Evolutionary conservation across 2,797 vertebrate species (phyloP).

Genomic region (Cyprinella venusta): DNA sequence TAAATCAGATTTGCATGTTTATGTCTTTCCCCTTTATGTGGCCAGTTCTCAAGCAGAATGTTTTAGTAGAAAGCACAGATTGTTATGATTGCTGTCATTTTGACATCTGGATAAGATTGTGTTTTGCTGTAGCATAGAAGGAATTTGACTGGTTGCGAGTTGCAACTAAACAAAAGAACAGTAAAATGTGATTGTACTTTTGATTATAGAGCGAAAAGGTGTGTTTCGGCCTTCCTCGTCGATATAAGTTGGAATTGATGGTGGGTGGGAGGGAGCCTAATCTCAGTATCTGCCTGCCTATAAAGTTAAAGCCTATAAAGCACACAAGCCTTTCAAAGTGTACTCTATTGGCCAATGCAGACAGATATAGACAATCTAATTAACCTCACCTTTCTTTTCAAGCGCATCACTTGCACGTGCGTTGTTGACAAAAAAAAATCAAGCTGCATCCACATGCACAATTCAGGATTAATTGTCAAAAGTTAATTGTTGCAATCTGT

Average conservation of each 20-base stretch:
- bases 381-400: not conserved
- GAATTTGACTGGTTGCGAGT: not conserved
- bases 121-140: conserved; percentile 1
- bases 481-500: no score
- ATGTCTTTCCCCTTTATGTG: not conserved
- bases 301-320: not conserved
- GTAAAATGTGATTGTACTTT: not conserved
- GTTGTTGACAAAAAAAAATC: no score
- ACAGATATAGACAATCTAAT: not conserved
- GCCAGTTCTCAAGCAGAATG: not conserved
- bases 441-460: no score
- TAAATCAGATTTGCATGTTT: not conserved
- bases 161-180: not conserved
- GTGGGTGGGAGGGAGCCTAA: not conserved
- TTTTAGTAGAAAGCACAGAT: not conserved
- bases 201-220: not conserved
- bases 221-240: not conserved
- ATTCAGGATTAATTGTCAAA: no score
- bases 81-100: not conserved
- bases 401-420: no score
- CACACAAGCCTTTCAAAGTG: not conserved
- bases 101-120: not conserved
- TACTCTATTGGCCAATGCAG: not conserved
- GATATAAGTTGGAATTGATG: not conserved
- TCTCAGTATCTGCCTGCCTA: not conserved